Evolutionary conservation across 2,797 vertebrate species (phyloP), one percentile per base, ranked within the genome.

Genomic region (Gymnoscopelus braueri): DNA sequence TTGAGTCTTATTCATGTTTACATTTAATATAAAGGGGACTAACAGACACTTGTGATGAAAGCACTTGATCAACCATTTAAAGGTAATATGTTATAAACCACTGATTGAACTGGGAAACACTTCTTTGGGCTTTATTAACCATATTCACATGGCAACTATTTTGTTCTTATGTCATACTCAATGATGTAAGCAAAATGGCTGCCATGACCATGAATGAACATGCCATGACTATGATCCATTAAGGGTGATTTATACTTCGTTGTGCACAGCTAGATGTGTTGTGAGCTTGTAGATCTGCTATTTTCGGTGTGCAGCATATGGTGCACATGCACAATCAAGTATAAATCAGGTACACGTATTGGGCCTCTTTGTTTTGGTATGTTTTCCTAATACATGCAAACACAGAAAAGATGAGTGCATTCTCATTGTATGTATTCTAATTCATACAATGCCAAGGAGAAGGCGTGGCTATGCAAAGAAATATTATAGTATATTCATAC

Each of bases 1-100:
- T 24, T 26, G 54, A 24, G 62, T 54, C 5, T 8, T 19, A 48
- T 61, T 13, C 48, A 56, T 90, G 82, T 87, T 88, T 87, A 87
- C 84, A 83, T 79, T 67, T 54, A 44, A 72, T 29, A 57, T 29
- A 26, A 79, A 72, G 65, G 77, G 53, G 83, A 26, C 29, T 52
- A 26, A 63, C 49, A 29, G 3, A 63, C 23, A 57, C n/a, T 62
- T 75, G 44, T 67, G 26, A 66, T 26, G n/a, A 65, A 71, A 66
- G 9, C 15, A 29, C 70, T 74, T 62, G 26, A 13, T 19, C 8
- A 62, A 50, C 5, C 10, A 62, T 26, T 12, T 48, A 12, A 14
- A 49, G 7, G 44, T 15, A 58, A 44, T 5, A 35, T 44, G 39
- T 2, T 12, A 56, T 73, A 70, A 67, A 69, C 55, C 59, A 77